phyloP scores from a whole-genome alignment of 1,140 invertebrate species.

The Drosophila sechellia region DNA sequence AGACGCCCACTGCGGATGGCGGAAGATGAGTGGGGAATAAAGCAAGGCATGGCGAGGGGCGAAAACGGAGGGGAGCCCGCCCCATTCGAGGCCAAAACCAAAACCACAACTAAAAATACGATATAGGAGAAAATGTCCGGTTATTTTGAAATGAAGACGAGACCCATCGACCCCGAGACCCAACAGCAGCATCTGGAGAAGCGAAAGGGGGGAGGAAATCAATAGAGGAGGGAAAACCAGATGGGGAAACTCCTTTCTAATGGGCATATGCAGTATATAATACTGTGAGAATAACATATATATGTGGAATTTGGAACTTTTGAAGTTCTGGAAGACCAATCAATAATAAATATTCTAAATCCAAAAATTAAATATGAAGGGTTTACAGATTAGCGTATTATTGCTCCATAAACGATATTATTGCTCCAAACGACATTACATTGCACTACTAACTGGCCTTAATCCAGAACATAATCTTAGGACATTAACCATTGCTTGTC shows the following conservation, averaged over 20 bases:
- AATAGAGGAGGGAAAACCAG: constrained; percentile 7
- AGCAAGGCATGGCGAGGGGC: not conserved
- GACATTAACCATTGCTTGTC: not conserved
- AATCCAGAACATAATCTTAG: not conserved
- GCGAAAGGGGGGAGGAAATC: constrained; percentile 4
- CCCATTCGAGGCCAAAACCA: constrained; percentile 20
- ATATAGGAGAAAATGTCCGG: constrained; percentile 63
- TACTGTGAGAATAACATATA: too few relatives aligned
- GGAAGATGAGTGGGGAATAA: constrained; percentile 15
- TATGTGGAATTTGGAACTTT: too few relatives aligned
- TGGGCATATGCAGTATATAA: constrained; percentile 1
- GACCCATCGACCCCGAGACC: constrained; percentile 26
- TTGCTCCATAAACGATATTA: not conserved
- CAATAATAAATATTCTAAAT: too few relatives aligned
- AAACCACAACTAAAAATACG: constrained; percentile 76
- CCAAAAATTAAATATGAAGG: too few relatives aligned
- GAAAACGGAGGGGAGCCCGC: constrained; percentile 10
- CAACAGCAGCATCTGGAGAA: not conserved
- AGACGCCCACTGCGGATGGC: constrained; percentile 45
- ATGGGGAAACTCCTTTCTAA: constrained; percentile 6
- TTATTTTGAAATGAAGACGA: constrained; percentile 69
- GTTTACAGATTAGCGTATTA: not conserved
- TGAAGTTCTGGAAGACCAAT: too few relatives aligned
- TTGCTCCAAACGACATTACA: too few relatives aligned
- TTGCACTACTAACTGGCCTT: not conserved